Conservation (phyloP, 2,113 vertebrate genomes). For the Anolis sagrei region DNA sequence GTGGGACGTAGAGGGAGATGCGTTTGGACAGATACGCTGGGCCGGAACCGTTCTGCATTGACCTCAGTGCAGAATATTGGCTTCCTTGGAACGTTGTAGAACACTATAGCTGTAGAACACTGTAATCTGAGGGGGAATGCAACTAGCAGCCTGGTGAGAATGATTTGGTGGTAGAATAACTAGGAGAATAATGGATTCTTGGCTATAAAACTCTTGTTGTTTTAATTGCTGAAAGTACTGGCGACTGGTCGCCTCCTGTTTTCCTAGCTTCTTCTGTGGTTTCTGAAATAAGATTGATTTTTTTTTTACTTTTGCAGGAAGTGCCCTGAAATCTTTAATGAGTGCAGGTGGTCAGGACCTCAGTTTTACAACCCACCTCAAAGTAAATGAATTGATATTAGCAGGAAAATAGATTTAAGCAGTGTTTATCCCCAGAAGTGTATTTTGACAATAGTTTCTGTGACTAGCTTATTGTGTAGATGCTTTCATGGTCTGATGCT, state of each 20-base stretch:
- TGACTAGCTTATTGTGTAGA: slow-evolving; percentile 58
- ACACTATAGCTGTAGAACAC: background rate
- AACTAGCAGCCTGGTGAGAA: background rate
- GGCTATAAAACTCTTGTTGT: background rate
- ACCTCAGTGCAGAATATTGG: background rate
- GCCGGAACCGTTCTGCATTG: no score
- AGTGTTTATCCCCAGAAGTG: slow-evolving; percentile 49
- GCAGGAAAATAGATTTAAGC: slow-evolving; percentile 35
- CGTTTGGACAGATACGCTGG: no score
- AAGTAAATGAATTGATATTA: slow-evolving; percentile 64
- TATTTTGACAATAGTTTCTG: slow-evolving; percentile 66
- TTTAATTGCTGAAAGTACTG: slow-evolving; percentile 8
- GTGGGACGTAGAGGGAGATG: no score
- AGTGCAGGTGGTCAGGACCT: slow-evolving; percentile 56
- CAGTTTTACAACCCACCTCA: slow-evolving; percentile 56
- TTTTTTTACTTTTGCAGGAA: slow-evolving; percentile 70
- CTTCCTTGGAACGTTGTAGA: background rate
- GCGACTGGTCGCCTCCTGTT: slow-evolving; percentile 1
- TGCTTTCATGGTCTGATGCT: slow-evolving; percentile 58
- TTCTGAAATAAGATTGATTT: slow-evolving; percentile 61
- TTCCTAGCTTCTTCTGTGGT: slow-evolving; percentile 50
- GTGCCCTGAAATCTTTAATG: slow-evolving; percentile 51
- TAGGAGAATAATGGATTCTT: background rate
- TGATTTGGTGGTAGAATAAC: background rate
- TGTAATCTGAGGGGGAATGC: background rate